phyloP scores from a whole-genome alignment of 37 sponge, comb jelly and placozoan genomes.

The Hormiphora californensis region DNA sequence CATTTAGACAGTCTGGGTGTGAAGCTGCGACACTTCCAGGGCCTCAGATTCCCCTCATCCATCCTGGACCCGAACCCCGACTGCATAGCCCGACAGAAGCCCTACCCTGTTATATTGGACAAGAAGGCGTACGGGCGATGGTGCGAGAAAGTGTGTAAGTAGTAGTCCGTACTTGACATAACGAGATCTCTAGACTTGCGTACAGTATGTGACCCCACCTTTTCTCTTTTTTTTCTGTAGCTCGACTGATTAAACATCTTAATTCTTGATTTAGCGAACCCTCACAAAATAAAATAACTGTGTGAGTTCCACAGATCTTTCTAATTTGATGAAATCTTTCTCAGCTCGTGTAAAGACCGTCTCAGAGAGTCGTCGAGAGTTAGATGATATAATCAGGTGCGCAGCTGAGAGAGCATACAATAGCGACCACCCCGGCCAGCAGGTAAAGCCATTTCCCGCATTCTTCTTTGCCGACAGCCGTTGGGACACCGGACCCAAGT shows the following conservation, averaged over 20 bases:
- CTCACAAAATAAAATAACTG: background rate
- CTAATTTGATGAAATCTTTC: background rate
- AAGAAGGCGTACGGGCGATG: background rate
- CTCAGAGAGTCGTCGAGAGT: background rate
- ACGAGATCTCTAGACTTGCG: too few relatives aligned
- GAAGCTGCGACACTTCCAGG: constrained; percentile 22
- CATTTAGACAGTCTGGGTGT: constrained; percentile 4
- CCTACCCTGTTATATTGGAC: constrained; percentile 6
- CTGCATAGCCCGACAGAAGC: background rate
- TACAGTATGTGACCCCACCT: too few relatives aligned
- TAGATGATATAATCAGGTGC: background rate
- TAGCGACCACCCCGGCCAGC: too few relatives aligned
- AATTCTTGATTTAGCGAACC: background rate
- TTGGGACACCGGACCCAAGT: too few relatives aligned
- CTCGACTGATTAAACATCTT: background rate
- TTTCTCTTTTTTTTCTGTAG: background rate
- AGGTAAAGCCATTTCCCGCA: too few relatives aligned
- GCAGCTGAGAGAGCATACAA: too few relatives aligned
- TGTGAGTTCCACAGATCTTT: background rate
- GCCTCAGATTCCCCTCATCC: background rate
- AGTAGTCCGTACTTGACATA: background rate
- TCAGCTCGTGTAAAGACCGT: constrained; percentile 38
- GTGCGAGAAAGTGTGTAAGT: background rate
- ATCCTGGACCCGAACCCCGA: background rate
- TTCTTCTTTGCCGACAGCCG: too few relatives aligned